Evolutionary conservation across 2,888 invertebrate genomes (phyloP), one percentile per base, ranked within the genome.

Genomic region (Toxonevra muliebris): DNA sequence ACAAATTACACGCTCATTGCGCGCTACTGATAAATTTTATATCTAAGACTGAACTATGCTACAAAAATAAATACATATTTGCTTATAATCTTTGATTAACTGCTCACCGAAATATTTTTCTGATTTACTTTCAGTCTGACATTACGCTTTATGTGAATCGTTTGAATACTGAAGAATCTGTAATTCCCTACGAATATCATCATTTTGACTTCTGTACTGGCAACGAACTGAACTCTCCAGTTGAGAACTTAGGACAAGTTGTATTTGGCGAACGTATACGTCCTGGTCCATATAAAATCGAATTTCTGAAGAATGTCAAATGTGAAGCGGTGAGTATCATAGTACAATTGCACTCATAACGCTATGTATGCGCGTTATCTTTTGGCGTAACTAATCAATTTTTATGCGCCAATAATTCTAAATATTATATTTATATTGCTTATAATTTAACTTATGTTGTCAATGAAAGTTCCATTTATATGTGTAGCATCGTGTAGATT

Each of bases 241-340:
- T 95, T 1, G 99, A 99, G 86, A 99, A 99, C 82, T 89, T 99
- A 63, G 99, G 99, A 1, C 99, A 99, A 87, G 98, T 99, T 50
- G 95, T 99, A 0, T 98, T 99, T 84, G 99, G 99, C n/a, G 98
- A 99, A 87, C 88, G 99, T 79, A 98, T 99, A 80, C 88, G 97
- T 64, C 94, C 97, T 0, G 97, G 98, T 62, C 93, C 93, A 0
- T 99, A 98, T 80, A 90, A 92, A 85, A 92, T 98, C 52, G 89
- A 91, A 75, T 98, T 98, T 84, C 86, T 92, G 76, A 90, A 94
- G 81, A 87, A 92, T 82, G 85, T 88, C 41, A 87, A 87, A 10
- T 93, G 94, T 82, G 85, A 86, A 65, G 71, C 79, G 74, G 86
- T 88, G 79, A 76, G 78, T 74, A 54, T 30, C 7, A 7, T 30